A percentile compares a stretch with the other conserved stretches of the same genome.
These are phyloP conservation scores for Rotaria magnacalcarata DNA, from an alignment of 2,888 invertebrate genomes.

Conservation along the genomic window DNA sequence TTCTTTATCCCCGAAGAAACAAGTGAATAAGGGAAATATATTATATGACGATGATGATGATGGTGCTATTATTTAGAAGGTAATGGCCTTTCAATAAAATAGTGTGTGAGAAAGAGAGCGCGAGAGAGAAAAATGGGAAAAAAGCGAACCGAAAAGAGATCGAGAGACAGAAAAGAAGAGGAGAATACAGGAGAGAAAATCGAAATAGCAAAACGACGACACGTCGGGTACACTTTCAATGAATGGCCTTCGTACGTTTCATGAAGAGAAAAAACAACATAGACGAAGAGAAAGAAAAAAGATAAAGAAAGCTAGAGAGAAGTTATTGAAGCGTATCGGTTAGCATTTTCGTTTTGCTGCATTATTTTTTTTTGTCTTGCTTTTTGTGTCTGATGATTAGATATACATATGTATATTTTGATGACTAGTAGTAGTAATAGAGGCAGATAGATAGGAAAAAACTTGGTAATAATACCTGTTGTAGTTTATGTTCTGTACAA, in stretches of 20 bases:
- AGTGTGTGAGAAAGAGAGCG: background rate
- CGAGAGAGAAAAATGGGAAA: background rate
- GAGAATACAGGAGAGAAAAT: background rate
- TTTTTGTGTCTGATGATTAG: background rate
- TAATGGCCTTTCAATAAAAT: slow-evolving; percentile 5
- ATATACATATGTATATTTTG: background rate
- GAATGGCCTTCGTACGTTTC: background rate
- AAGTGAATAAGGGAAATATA: background rate
- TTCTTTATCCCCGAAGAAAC: background rate
- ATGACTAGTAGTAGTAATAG: background rate
- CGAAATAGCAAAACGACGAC: background rate
- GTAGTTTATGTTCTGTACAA: background rate
- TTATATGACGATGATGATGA: slow-evolving; percentile 14
- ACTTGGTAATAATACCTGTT: background rate
- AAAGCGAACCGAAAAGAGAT: background rate
- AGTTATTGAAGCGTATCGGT: slow-evolving; percentile 26
- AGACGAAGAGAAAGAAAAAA: background rate
- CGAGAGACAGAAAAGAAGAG: background rate
- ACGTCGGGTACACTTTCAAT: background rate
- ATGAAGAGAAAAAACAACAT: background rate
- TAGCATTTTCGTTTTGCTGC: slow-evolving; percentile 25
- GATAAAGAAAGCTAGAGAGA: slow-evolving; percentile 19
- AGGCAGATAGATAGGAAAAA: background rate
- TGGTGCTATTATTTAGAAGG: slow-evolving; percentile 13
- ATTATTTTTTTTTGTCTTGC: background rate